phyloP scores from a whole-genome alignment of 92 coral and sea anemone species.

The Chrysogorgia sp. region DNA sequence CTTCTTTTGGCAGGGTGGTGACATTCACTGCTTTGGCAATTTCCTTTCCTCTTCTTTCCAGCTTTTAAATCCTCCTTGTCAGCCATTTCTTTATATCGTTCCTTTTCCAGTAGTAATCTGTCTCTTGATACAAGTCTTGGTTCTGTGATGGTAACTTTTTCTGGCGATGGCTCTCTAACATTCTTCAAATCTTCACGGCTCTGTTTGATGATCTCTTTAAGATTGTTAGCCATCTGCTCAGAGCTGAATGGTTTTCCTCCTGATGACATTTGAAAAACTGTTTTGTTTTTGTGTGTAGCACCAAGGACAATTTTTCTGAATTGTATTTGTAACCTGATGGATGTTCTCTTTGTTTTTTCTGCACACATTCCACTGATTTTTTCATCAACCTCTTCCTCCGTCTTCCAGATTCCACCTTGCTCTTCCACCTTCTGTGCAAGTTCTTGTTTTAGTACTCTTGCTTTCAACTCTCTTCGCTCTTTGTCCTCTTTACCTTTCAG shows the following conservation, averaged over 20 bases:
- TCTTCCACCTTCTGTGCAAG: slow-evolving; percentile 36
- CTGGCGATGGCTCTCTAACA: too few species aligned
- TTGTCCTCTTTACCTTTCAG: slow-evolving; percentile 34
- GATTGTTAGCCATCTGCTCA: too few species aligned
- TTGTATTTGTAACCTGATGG: not conserved
- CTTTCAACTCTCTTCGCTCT: slow-evolving; percentile 37
- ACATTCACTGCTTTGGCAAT: too few species aligned
- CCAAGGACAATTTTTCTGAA: not conserved
- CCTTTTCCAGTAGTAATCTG: not conserved
- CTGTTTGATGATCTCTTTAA: too few species aligned
- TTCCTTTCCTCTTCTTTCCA: not conserved
- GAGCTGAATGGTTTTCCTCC: too few species aligned
- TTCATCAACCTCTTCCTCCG: slow-evolving; percentile 35
- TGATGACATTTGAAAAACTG: not conserved
- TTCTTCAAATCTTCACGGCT: too few species aligned
- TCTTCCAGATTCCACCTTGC: slow-evolving; percentile 53
- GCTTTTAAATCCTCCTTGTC: not conserved
- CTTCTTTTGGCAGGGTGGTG: not conserved
- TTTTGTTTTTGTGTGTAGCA: not conserved
- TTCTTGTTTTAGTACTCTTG: slow-evolving; percentile 32
- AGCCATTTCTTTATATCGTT: not conserved
- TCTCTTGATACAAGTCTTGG: not conserved
- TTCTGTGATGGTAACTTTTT: not conserved
- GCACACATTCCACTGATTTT: not conserved
- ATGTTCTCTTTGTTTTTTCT: not conserved